Percentiles rank a stretch among this genome's conserved stretches.
These are phyloP conservation scores for Belonocnema kinseyi DNA, from an alignment of 1,140 invertebrate species.

Conservation along the genomic window DNA sequence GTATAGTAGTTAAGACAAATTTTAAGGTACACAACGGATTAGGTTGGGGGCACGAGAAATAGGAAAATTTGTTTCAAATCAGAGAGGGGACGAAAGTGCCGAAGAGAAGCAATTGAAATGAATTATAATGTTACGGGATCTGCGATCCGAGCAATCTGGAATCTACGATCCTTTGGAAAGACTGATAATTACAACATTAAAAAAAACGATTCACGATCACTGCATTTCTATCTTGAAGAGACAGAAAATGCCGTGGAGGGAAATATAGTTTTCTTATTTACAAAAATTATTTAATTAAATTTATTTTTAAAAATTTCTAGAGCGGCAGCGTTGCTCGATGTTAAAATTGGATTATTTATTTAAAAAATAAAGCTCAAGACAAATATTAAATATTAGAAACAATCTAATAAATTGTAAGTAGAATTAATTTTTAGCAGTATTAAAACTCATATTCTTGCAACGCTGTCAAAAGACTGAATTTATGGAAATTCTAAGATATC, in stretches of 20 bases:
- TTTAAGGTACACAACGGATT: slow-evolving; percentile 64
- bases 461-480: slow-evolving; percentile 23
- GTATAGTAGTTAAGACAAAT: slow-evolving; percentile 72
- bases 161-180: slow-evolving; percentile 55
- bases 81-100: slow-evolving; percentile 29
- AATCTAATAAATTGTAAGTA: too few relatives aligned
- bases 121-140: too few relatives aligned
- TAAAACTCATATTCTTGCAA: background rate
- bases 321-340: background rate
- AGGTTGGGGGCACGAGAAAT: slow-evolving; percentile 39
- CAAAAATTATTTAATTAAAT: background rate
- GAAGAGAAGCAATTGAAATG: slow-evolving; percentile 36
- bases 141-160: slow-evolving; percentile 41
- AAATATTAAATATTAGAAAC: too few relatives aligned
- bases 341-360: background rate
- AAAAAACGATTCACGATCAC: slow-evolving; percentile 32
- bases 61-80: slow-evolving; percentile 33
- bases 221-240: slow-evolving; percentile 5
- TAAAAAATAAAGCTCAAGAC: too few relatives aligned
- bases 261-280: background rate
- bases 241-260: background rate
- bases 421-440: background rate
- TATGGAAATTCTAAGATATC: background rate
- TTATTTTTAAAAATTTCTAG: background rate
- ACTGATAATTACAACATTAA: slow-evolving; percentile 54